phyloP scores from a whole-genome alignment of 2,113 vertebrate species.

The Conger conger region DNA sequence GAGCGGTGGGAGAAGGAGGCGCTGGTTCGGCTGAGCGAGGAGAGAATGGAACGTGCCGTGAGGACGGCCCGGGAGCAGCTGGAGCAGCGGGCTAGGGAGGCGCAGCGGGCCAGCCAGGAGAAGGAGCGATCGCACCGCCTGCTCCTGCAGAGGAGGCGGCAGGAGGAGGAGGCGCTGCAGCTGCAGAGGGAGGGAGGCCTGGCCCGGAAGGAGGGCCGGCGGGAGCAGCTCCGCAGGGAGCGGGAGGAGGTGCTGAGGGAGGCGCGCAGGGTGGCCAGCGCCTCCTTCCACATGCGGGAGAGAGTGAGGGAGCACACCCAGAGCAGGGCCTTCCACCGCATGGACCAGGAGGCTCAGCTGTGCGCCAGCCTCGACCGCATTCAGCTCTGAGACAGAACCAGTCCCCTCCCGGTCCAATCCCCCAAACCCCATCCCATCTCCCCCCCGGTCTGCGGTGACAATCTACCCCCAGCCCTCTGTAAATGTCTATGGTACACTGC shows the following conservation, averaged over 20 bases:
- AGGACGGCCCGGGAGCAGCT: constrained; percentile 27
- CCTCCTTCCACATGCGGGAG: constrained; percentile 69
- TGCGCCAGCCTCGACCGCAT: constrained; percentile 45
- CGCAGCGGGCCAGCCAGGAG: constrained; percentile 41
- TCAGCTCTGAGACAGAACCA: constrained; percentile 44
- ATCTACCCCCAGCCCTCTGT: not conserved
- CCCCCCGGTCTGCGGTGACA: not conserved
- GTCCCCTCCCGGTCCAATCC: too few relatives aligned
- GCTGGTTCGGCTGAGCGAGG: constrained; percentile 56
- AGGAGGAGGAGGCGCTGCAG: constrained; percentile 61
- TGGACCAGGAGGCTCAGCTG: constrained; percentile 62
- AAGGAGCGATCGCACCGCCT: constrained; percentile 55
- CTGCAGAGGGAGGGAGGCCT: constrained; percentile 55
- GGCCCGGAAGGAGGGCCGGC: constrained; percentile 59
- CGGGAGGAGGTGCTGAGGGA: constrained; percentile 60
- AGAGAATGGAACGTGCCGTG: constrained; percentile 52
- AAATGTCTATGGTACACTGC: too few relatives aligned
- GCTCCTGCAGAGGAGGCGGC: constrained; percentile 58
- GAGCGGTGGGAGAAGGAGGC: constrained; percentile 49
- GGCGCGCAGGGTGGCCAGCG: constrained; percentile 52
- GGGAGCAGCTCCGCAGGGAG: constrained; percentile 56
- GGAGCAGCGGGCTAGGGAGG: constrained; percentile 41
- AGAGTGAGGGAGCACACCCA: constrained; percentile 51
- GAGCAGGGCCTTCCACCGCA: constrained; percentile 57
- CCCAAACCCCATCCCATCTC: not conserved